phyloP scores from a whole-genome alignment of 2,888 invertebrate genomes.

The Meta bourneti region DNA sequence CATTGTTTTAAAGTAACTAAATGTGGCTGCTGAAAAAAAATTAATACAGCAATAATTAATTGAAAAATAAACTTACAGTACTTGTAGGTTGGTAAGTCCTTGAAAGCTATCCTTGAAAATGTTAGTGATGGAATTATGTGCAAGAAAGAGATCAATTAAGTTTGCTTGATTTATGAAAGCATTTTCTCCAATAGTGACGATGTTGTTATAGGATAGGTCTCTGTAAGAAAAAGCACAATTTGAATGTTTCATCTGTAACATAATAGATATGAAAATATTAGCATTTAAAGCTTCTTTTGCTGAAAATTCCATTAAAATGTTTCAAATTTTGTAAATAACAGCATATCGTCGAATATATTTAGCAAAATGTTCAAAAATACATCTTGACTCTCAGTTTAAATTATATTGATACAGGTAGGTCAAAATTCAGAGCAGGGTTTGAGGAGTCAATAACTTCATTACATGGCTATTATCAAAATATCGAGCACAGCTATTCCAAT shows the following conservation, averaged over 20 bases:
- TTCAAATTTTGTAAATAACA: background rate
- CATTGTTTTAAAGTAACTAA: background rate
- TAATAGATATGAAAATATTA: background rate
- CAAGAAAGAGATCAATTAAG: conserved; percentile 91
- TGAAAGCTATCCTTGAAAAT: conserved; percentile 89
- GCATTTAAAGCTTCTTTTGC: background rate
- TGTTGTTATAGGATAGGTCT: conserved; percentile 92
- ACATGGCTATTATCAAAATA: too few relatives aligned
- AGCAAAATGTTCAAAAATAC: too few relatives aligned
- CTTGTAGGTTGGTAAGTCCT: conserved; percentile 89
- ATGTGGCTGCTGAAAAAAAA: background rate
- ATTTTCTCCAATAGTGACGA: conserved; percentile 86
- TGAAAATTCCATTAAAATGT: background rate
- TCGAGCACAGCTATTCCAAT: too few relatives aligned
- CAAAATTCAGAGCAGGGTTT: too few relatives aligned
- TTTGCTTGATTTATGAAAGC: conserved; percentile 87
- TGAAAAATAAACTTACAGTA: conserved; percentile 85
- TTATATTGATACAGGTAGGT: too few relatives aligned
- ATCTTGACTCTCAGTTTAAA: too few relatives aligned
- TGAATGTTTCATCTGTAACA: too few relatives aligned
- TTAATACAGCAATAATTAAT: conserved; percentile 7
- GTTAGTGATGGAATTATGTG: conserved; percentile 88
- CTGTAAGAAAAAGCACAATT: conserved; percentile 82
- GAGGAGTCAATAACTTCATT: too few relatives aligned
- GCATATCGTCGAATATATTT: too few relatives aligned